Base-by-base conservation (phyloP, 1,140 invertebrate genomes). In the Mesaphorura yosii region DNA sequence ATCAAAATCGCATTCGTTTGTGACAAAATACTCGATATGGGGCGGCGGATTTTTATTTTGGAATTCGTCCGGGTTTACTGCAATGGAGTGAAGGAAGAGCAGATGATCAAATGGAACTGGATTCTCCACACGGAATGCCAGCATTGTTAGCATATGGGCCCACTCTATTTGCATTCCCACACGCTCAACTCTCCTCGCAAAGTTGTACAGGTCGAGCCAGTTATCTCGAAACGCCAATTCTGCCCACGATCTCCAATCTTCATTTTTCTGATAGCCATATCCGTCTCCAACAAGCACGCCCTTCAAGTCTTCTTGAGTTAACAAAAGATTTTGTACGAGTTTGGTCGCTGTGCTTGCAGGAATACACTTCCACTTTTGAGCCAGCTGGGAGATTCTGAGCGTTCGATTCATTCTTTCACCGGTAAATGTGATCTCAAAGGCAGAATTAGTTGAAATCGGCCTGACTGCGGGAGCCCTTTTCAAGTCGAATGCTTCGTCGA, bases 131-230 rank as follows among this genome's bases (percentile, higher is more conserved):
- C 37, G 38, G 23, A 55, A 55, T 3, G 37, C 20, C 3, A 49
- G 37, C 34, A 34, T 34, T 19, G 46, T 50, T n/a, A 55, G 7
- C 15, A 55, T 10, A 42, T 25, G 31, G n/a, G 27, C 20, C 53
- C 53, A 55, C 50, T 55, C 53, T 0, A 39, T 14, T 23, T 44
- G 14, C 10, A 55, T 17, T 7, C 44, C 38, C 23, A 37, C 50
- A 15, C 29, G 14, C 6, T 10, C 1, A 1, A 49, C 28, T 31
- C 26, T 42, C 28, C 47, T 10, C 0, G 53, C 53, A 19, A 55
- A 37, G 1, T 42, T 28, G 31, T 49, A 55, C 2, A 55, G n/a
- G 39, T 48, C 46, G n/a, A 55, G 25, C 46, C 47, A 55, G 25
- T 10, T 26, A 42, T 55, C 53, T 0, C 53, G 15, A 22, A 55